Percentiles rank a stretch among this genome's conserved stretches.
Evolutionary conservation across 2,797 vertebrate species (phyloP).

Genomic region (Sebastes vulpes): DNA sequence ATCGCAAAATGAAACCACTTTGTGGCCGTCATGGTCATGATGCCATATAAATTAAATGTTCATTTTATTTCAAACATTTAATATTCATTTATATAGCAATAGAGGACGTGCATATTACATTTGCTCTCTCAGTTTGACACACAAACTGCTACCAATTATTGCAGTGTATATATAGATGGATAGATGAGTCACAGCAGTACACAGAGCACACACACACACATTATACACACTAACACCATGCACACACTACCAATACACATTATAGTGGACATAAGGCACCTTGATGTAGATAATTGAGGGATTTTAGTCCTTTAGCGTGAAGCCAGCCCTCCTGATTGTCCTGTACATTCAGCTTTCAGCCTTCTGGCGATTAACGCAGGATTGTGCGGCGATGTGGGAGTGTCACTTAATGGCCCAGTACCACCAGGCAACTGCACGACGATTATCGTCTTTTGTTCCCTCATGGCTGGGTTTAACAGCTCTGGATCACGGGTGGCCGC

Average conservation of each 20-base stretch:
- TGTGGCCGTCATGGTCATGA: neutral
- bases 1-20: neutral
- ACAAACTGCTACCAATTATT: neutral
- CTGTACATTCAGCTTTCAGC: neutral
- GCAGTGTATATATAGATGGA: neutral
- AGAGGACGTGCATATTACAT: neutral
- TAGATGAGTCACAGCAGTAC: neutral
- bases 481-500: no score
- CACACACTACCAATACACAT: neutral
- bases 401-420: no score
- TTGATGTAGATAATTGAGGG: neutral
- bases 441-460: no score
- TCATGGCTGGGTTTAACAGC: no score
- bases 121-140: neutral
- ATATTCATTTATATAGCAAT: neutral
- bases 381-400: no score
- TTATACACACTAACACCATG: neutral
- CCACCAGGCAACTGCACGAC: no score
- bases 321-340: neutral
- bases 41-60: neutral
- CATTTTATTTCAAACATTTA: conserved; percentile 7
- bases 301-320: neutral
- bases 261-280: neutral
- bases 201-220: neutral
- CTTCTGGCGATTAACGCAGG: no score